Evolutionary conservation across 2,113 vertebrate species (phyloP), one percentile per base, ranked within the genome.

Genomic region (Pseudopodoces humilis): DNA sequence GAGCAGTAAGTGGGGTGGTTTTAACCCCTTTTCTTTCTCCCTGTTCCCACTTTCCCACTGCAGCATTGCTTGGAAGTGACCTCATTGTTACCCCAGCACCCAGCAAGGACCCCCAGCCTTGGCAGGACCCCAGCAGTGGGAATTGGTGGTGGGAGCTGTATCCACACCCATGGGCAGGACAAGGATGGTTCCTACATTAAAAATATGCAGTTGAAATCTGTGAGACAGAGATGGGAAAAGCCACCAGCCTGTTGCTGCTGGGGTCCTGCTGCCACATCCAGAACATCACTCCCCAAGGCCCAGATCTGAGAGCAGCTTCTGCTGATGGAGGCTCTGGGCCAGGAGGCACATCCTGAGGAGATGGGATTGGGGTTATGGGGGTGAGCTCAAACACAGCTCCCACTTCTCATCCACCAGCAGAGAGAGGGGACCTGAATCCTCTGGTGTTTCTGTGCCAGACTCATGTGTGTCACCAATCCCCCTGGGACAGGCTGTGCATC

Each of bases 1-100:
- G 99, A 98, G 33, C 97, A 98, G 98, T 98, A 97, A 99, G 99
- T 99, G 80, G 8, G 13, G 17, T 52, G 59, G 5, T 62, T 90
- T 64, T 35, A 62, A 68, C 9, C 13, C 33, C 28, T 6, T 91
- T 71, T 17, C 27, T 68, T 60, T 44, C 82, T 75, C 47, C 44
- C n/a, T 24, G 1, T 82, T 75, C 44, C 18, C 37, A 4, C 31
- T 46, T 37, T 49, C 53, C 46, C 5, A 2, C 28, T 1, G 1
- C n/a, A 60, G 59, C 16, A 13, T 11, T 28, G 6, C 31, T 67
- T 25, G 44, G 46, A 20, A 47, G 25, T 25, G 50, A 55, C 87
- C 33, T 69, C 0, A 0, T 53, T 17, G 6, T 69, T 52, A 47
- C 20, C 31, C 28, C 59, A 37, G 35, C 16, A 53, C n/a, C 25